Conservation (phyloP, 2,113 vertebrate genomes). For the Myiopsitta monachus region DNA sequence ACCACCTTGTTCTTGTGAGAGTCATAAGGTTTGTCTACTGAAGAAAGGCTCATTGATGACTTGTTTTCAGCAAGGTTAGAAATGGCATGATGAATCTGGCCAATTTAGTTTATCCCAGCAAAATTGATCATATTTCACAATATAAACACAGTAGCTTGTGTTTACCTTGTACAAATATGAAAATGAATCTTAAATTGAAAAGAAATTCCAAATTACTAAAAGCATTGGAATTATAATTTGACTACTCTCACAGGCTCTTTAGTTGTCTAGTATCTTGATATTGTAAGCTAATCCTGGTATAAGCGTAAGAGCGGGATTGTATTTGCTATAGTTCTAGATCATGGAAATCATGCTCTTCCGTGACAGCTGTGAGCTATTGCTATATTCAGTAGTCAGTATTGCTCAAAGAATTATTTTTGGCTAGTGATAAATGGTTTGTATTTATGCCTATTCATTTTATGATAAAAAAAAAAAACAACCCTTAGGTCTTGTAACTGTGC, state of each 20-base stretch:
- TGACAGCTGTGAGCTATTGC: not conserved
- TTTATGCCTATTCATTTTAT: not conserved
- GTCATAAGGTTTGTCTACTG: no score
- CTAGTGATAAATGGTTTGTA: not conserved
- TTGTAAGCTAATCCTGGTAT: not conserved
- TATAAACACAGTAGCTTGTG: not conserved
- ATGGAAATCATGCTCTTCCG: not conserved
- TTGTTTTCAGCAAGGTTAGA: not conserved
- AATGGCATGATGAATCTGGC: not conserved
- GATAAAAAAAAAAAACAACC: not conserved
- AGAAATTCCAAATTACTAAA: not conserved
- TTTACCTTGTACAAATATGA: not conserved
- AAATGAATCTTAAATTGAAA: not conserved
- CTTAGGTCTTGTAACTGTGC: not conserved
- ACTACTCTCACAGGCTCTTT: not conserved
- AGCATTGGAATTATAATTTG: not conserved
- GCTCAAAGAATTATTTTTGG: constrained; percentile 2
- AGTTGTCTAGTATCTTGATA: not conserved
- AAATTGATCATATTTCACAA: not conserved
- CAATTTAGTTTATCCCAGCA: not conserved
- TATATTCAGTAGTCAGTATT: not conserved
- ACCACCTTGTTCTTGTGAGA: not conserved
- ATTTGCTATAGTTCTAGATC: not conserved
- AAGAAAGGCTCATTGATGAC: not conserved
- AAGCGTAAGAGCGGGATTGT: not conserved